Evolutionary conservation across 2,888 invertebrate genomes (phyloP), one percentile per base, ranked within the genome.

Genomic region (Andrena praecox): DNA sequence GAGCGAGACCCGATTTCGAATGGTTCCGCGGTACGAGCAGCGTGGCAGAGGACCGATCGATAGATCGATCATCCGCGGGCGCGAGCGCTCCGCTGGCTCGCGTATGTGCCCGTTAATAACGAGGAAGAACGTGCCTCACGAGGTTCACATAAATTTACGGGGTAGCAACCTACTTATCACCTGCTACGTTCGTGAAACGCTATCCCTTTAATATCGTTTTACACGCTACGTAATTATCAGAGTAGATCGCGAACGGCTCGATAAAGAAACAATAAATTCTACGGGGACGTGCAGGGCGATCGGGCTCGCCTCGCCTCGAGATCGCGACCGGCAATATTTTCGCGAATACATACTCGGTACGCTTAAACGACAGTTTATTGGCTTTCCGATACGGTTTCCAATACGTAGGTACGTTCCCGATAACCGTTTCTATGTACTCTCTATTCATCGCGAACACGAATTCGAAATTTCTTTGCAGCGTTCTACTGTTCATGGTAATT

Each of bases 201-300:
- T 83, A 87, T 80, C 82, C 80, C 82, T 87, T 83, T 83, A 80
- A 85, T 87, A 87, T 87, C 87, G 71, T 78, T 87, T 87, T 87
- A 84, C 87, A 82, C 74, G 80, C 68, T 60, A 56, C 63, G 80
- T 59, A 85, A 87, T 87, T 87, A 87, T 79, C 87, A 75, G 83
- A 85, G 85, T 80, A 72, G 80, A 82, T 74, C 80, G 77, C 59
- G 56, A 48, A 10, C 59, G 52, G 59, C 31, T 72, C 80, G 70
- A 82, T 70, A 69, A 66, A 60, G 84, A 62, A 71, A 76, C 63
- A 75, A 71, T 77, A 69, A 60, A 62, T 73, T 60, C 54, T 27
- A 59, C n/a, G 62, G 27, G 33, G 35, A 67, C 35, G 29, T 10
- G 24, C 10, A 12, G 31, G n/a, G 16, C n/a, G 35, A 74, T 29